Conservation (phyloP, 1,140 invertebrate genomes). For the Drosophila chauvacae region DNA sequence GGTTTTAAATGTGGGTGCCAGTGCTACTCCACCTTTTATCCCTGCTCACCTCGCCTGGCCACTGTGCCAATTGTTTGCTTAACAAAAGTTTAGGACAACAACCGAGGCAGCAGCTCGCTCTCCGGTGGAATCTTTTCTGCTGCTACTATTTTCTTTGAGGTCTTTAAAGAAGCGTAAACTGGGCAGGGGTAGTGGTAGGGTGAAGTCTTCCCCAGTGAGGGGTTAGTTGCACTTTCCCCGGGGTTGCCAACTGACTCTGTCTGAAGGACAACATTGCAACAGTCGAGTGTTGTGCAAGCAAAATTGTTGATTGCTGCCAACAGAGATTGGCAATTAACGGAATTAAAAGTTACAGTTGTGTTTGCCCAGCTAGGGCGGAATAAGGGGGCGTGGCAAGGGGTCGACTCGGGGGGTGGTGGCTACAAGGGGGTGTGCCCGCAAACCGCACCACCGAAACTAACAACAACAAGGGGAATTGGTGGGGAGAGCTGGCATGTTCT, state of each 20-base stretch:
- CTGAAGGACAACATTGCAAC: conserved; percentile 78
- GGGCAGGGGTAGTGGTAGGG: conserved; percentile 13
- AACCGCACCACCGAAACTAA: conserved; percentile 46
- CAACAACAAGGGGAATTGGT: conserved; percentile 44
- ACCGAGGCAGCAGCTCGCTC: conserved; percentile 10
- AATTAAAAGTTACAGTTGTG: conserved; percentile 84
- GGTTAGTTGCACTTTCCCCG: conserved; percentile 50
- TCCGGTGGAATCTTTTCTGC: conserved; percentile 22
- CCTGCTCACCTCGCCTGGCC: conserved; percentile 36
- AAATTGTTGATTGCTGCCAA: conserved; percentile 84
- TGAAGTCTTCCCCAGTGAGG: conserved; percentile 15
- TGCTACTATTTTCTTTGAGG: conserved; percentile 53
- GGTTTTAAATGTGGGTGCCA: conserved; percentile 70
- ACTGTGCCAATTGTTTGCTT: conserved; percentile 83
- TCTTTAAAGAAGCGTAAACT: conserved; percentile 78
- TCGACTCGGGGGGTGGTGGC: neutral
- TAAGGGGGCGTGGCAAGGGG: conserved; percentile 11
- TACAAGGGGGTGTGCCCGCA: conserved; percentile 2
- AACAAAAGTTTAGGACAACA: conserved; percentile 82
- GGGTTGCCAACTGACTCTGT: conserved; percentile 54
- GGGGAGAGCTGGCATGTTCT: conserved; percentile 6
- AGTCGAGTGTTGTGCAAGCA: conserved; percentile 84
- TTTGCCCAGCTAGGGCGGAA: conserved; percentile 57
- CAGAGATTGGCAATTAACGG: conserved; percentile 85
- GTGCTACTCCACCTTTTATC: conserved; percentile 25